Base-by-base conservation (phyloP, 2,888 invertebrate species). In the Deilephila elpenor region DNA sequence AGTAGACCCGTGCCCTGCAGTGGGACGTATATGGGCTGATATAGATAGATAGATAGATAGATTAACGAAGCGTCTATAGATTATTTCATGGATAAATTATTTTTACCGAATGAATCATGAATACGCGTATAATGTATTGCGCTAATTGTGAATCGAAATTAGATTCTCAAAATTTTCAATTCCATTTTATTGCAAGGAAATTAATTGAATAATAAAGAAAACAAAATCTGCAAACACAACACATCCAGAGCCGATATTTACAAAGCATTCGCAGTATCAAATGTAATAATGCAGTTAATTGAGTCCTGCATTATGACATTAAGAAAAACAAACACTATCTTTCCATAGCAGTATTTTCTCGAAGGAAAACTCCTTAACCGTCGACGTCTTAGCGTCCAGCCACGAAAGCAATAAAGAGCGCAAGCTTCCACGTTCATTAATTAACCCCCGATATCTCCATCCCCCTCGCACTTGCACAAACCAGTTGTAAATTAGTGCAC, bases 351-450 rank as follows among this genome's bases (percentile, higher is more conserved):
- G 84, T 89, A 91, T 93, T 93, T 94, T 90, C 91, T 90, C 86
- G 83, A 84, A 86, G 89, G 93, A 91, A 94, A 93, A 93, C 91
- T 93, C 91, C 91, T 92, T 92, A 91, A 90, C 88, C 91, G 91
- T 85, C 90, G 89, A 91, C 91, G 93, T 92, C 93, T 93, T 91
- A 93, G 90, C 93, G 91, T 91, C 93, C 92, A 93, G 93, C 93
- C 91, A 93, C 91, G 91, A 93, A 94, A 93, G 94, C 93, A 94
- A 94, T 94, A 94, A 94, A 94, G 94, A 94, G 93, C 93, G 93
- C 95, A 93, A 91, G 93, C 95, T 94, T 95, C 94, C 91, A 94
- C 95, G 93, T 95, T 95, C 95, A 95, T 95, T 95, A 95, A 95
- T 95, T 95, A 95, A 94, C 94, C 92, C 92, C 91, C 88, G 83